Percentiles rank a stretch among this genome's conserved stretches.
phyloP scores from a whole-genome alignment of 2,888 invertebrate genomes.

The Orthonevra nobilis region DNA sequence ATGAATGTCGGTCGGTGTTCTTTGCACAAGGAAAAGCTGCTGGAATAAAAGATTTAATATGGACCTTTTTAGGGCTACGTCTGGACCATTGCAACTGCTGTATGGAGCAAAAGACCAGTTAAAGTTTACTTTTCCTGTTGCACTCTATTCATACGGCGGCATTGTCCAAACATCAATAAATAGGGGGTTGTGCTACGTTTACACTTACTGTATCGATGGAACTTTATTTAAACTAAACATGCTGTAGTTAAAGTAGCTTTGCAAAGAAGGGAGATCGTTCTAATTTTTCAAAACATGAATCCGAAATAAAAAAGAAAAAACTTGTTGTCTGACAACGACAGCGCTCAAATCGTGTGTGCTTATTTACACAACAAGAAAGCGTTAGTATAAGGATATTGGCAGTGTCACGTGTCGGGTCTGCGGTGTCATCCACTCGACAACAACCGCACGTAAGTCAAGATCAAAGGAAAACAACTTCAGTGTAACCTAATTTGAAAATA shows the following conservation, averaged over 20 bases:
- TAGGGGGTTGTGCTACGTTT: background rate
- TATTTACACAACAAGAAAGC: conserved; percentile 41
- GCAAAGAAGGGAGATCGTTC: too few species aligned
- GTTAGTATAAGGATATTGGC: conserved; percentile 35
- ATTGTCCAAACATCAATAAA: conserved; percentile 51
- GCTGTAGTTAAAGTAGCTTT: background rate
- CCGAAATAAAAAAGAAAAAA: conserved; percentile 6
- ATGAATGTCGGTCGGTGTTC: conserved; percentile 48
- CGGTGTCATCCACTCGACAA: conserved; percentile 46
- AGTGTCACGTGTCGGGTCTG: conserved; percentile 63
- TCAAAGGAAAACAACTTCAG: conserved; percentile 72
- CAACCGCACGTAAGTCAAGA: conserved; percentile 71
- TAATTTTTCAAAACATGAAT: conserved; percentile 34
- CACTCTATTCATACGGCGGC: conserved; percentile 30
- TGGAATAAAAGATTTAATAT: conserved; percentile 43
- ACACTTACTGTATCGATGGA: conserved; percentile 23
- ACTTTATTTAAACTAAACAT: conserved; percentile 10
- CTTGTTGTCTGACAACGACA: conserved; percentile 18
- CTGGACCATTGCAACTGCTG: conserved; percentile 36
- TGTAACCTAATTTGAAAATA: conserved; percentile 67
- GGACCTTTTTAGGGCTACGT: conserved; percentile 48
- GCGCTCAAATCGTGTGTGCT: conserved; percentile 33
- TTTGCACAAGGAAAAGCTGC: conserved; percentile 1
- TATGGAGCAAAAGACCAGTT: conserved; percentile 50
- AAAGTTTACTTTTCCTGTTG: conserved; percentile 68